These are phyloP conservation scores for Plebejus anna DNA, from an alignment of 2,888 invertebrate genomes.

Conservation along the genomic window DNA sequence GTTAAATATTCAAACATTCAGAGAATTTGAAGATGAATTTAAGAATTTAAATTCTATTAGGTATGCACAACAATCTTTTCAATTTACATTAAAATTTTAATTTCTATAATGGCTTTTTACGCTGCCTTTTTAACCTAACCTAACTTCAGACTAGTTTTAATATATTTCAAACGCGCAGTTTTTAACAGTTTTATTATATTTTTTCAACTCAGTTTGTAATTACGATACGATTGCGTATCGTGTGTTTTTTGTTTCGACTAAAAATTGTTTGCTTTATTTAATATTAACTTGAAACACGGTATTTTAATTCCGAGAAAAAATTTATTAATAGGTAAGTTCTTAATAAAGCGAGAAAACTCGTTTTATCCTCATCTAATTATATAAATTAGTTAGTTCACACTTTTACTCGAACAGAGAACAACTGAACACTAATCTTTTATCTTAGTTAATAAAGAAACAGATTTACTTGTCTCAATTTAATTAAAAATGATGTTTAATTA, in stretches of 20 bases:
- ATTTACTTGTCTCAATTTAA: background rate
- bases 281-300: background rate
- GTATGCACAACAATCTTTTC: background rate
- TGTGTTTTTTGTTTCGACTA: too few relatives aligned
- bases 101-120: background rate
- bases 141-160: background rate
- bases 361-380: background rate
- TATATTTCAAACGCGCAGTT: too few relatives aligned
- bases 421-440: background rate
- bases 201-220: too few relatives aligned
- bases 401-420: background rate
- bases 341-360: background rate
- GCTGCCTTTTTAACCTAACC: background rate
- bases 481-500: background rate
- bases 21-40: constrained; percentile 2
- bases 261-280: background rate
- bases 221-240: background rate
- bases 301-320: background rate
- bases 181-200: too few relatives aligned
- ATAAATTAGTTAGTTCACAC: background rate
- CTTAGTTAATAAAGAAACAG: background rate
- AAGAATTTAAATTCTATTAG: constrained; percentile 16
- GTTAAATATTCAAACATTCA: constrained; percentile 11
- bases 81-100: background rate
- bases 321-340: background rate